A percentile compares a stretch with the other conserved stretches of the same genome.
Evolutionary conservation across 2,797 vertebrate genomes (phyloP).

Genomic region (Muscicapa comitata): DNA sequence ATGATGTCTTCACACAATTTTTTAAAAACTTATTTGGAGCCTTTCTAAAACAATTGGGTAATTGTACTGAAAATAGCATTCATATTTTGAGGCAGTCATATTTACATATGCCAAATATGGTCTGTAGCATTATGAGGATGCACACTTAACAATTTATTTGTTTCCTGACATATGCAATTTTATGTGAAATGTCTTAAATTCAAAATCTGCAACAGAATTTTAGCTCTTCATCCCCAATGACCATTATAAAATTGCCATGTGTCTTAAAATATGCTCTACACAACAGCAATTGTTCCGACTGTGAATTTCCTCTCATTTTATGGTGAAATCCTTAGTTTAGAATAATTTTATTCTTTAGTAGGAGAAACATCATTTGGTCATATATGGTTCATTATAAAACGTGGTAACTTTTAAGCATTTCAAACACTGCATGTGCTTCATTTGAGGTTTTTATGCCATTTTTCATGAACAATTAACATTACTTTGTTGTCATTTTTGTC

Average conservation of each 20-base stretch:
- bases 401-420: background rate
- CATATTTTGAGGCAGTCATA: background rate
- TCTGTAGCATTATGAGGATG: background rate
- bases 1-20: background rate
- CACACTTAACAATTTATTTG: background rate
- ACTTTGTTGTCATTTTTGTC: conserved; percentile 45
- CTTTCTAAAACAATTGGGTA: background rate
- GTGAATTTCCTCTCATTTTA: conserved; percentile 47
- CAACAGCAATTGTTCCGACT: conserved; percentile 16
- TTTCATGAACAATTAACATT: background rate
- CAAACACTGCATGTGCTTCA: background rate
- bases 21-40: background rate
- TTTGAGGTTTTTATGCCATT: conserved; percentile 20
- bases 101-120: background rate
- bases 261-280: conserved; percentile 51
- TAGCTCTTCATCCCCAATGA: conserved; percentile 45
- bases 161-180: background rate
- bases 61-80: background rate
- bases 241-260: conserved; percentile 67
- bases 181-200: conserved; percentile 60
- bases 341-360: conserved; percentile 24
- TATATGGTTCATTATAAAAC: conserved; percentile 39
- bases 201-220: conserved; percentile 28
- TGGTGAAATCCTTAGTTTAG: conserved; percentile 9
- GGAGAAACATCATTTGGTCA: conserved; percentile 32